These are phyloP conservation scores for Macaria liturata DNA, from an alignment of 2,888 invertebrate species.

Conservation along the genomic window DNA sequence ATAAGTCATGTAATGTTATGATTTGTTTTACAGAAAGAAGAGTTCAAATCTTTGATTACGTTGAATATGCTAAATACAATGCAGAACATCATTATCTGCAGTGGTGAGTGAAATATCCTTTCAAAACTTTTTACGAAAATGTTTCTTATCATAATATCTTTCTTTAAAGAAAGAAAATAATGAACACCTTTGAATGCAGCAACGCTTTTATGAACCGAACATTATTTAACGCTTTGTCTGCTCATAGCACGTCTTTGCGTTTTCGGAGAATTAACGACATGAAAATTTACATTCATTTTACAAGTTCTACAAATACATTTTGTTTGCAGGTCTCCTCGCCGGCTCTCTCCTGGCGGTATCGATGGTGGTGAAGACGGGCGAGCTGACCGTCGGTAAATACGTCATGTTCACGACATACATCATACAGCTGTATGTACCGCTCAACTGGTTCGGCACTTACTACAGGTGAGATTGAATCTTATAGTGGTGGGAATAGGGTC, in stretches of 20 bases:
- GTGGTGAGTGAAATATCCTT: constrained; percentile 75
- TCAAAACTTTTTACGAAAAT: too few species aligned
- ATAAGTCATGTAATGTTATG: not conserved
- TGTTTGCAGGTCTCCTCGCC: constrained; percentile 81
- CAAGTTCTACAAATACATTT: too few species aligned
- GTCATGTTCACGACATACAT: constrained; percentile 98
- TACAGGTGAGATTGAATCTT: constrained; percentile 88
- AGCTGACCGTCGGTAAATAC: constrained; percentile 96
- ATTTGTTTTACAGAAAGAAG: constrained; percentile 87
- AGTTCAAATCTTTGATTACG: constrained; percentile 94
- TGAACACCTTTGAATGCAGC: too few species aligned
- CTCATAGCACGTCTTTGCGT: too few species aligned
- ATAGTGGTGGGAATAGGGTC: too few species aligned
- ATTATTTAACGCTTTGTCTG: too few species aligned
- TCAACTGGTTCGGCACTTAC: constrained; percentile 99
- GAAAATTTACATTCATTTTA: too few species aligned
- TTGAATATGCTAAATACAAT: constrained; percentile 94
- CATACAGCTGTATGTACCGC: constrained; percentile 95
- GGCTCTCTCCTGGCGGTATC: constrained; percentile 95
- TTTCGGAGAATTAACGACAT: too few species aligned
- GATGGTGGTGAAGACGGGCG: constrained; percentile 88
- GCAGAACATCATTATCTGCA: constrained; percentile 95
- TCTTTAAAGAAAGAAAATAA: too few species aligned
- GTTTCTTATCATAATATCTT: too few species aligned
- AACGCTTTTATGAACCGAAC: too few species aligned